These are phyloP conservation scores for Petrocephalus zakoni DNA, from an alignment of 2,113 vertebrate species.

Conservation along the genomic window DNA sequence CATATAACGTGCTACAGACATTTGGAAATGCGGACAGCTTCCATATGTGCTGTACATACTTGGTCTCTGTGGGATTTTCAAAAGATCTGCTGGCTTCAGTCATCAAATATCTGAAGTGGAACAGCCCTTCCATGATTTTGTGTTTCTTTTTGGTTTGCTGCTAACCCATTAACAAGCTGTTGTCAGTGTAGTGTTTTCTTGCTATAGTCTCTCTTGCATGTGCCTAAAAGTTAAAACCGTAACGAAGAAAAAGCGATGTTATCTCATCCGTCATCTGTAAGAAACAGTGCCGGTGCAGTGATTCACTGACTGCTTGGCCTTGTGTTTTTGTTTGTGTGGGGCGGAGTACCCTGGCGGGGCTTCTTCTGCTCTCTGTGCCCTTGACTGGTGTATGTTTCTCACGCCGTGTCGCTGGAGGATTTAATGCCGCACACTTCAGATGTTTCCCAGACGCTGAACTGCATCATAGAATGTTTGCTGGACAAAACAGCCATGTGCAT, in stretches of 20 bases:
- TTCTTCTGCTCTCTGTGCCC: not conserved
- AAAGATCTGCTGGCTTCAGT: not conserved
- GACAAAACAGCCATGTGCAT: not conserved
- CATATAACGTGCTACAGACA: not conserved
- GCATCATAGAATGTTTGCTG: not conserved
- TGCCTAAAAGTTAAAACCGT: not conserved
- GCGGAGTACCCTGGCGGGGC: not conserved
- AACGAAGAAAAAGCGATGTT: not conserved
- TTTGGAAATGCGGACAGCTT: constrained; percentile 3
- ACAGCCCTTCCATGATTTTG: not conserved
- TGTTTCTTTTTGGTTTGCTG: not conserved
- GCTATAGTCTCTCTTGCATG: not conserved
- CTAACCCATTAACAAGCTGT: not conserved
- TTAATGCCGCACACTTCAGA: not conserved
- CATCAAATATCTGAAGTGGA: not conserved
- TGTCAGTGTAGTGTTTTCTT: not conserved
- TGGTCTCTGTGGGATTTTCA: not conserved
- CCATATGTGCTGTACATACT: not conserved
- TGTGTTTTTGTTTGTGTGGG: not conserved
- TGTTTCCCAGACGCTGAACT: not conserved
- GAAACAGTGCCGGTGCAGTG: not conserved
- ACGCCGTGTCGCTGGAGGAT: not conserved
- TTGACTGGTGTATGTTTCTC: not conserved
- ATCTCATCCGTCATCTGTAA: constrained; percentile 8
- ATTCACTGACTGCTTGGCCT: not conserved